Conservation (phyloP, 2,797 vertebrate genomes). For the Odontamblyopus lacepedii region DNA sequence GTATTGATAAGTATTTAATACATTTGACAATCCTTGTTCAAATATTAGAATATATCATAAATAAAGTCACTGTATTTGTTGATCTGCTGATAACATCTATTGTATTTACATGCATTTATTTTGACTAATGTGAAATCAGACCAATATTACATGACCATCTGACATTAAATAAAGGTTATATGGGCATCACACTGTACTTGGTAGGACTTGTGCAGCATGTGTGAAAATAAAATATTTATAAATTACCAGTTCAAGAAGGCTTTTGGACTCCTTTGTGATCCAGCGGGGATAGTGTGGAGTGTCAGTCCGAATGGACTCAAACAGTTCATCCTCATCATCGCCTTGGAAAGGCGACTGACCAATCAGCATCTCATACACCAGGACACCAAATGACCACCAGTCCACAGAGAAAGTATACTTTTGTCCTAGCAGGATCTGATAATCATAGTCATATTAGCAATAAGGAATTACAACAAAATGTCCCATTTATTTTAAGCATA, state of each 20-base stretch:
- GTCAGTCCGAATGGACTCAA: slow-evolving; percentile 93
- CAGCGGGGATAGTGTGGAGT: slow-evolving; percentile 91
- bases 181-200: no score
- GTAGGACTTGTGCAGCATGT: background rate
- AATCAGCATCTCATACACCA: slow-evolving; percentile 97
- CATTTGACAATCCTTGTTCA: no score
- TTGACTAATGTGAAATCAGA: background rate
- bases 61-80: background rate
- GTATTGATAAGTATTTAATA: no score
- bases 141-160: no score
- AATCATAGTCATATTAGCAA: background rate
- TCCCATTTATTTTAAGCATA: slow-evolving; percentile 45
- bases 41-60: background rate
- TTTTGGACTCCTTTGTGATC: slow-evolving; percentile 94
- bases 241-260: slow-evolving; percentile 87
- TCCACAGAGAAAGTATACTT: slow-evolving; percentile 96
- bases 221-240: background rate
- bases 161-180: no score
- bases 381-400: slow-evolving; percentile 99
- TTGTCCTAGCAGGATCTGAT: slow-evolving; percentile 90
- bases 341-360: slow-evolving; percentile 98
- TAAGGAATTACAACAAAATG: background rate
- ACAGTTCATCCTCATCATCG: slow-evolving; percentile 94
- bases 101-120: background rate
- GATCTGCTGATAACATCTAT: background rate